Percentiles rank a stretch among this genome's conserved stretches.
Evolutionary conservation across 2,797 vertebrate genomes (phyloP).

Genomic region (Cetoscarus ocellatus): DNA sequence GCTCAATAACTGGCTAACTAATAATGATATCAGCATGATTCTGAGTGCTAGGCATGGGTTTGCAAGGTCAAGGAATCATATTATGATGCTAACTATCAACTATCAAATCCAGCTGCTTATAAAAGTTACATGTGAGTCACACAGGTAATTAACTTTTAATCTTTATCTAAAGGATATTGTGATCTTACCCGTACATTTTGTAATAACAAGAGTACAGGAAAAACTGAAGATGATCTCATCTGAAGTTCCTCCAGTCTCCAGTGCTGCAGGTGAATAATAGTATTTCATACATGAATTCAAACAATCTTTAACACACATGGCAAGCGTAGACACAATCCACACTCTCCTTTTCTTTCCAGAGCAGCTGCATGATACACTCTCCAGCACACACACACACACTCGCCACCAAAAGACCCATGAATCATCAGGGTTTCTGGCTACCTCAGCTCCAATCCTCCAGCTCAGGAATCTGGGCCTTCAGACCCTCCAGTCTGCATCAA

Average conservation of each 20-base stretch:
- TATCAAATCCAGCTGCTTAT: too few relatives aligned
- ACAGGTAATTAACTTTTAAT: too few relatives aligned
- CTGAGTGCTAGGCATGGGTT: too few relatives aligned
- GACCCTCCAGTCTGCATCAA: conserved; percentile 77
- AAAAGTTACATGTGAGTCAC: too few relatives aligned
- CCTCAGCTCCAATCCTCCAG: conserved; percentile 54
- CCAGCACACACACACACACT: conserved; percentile 12
- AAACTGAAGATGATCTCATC: conserved; percentile 12
- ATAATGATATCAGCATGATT: too few relatives aligned
- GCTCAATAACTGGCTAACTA: too few relatives aligned
- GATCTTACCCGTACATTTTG: too few relatives aligned
- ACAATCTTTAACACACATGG: conserved; percentile 41
- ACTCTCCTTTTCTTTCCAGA: conserved; percentile 43
- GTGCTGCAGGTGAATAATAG: conserved; percentile 26
- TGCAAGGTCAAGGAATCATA: too few relatives aligned
- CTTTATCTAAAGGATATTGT: too few relatives aligned
- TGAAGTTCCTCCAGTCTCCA: conserved; percentile 10
- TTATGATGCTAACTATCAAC: too few relatives aligned
- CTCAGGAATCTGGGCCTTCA: conserved; percentile 80
- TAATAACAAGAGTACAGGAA: not conserved
- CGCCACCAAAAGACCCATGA: conserved; percentile 63
- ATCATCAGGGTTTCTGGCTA: conserved; percentile 77
- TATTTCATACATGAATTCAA: conserved; percentile 20
- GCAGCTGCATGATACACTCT: conserved; percentile 44
- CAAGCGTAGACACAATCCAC: conserved; percentile 12